These are phyloP conservation scores for Euschistus heros DNA, from an alignment of 1,140 invertebrate species.

Conservation along the genomic window DNA sequence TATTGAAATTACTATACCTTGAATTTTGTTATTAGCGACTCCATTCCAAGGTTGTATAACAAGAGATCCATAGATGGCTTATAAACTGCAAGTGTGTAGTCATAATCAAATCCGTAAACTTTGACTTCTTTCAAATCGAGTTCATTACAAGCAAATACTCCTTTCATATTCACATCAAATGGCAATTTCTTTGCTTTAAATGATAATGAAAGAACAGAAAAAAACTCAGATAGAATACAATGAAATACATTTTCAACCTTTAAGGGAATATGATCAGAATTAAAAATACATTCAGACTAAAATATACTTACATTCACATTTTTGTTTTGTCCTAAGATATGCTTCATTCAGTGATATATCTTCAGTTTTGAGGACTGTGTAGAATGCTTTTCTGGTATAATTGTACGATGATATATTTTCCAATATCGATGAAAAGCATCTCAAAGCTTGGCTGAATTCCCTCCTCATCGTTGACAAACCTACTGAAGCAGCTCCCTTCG, in stretches of 20 bases:
- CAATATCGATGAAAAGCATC: neutral
- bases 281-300: neutral
- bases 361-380: neutral
- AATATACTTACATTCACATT: slow-evolving; percentile 31
- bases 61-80: slow-evolving; percentile 79
- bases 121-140: slow-evolving; percentile 80
- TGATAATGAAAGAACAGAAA: neutral
- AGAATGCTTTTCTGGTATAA: neutral
- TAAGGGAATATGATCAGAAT: neutral
- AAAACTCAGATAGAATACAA: no score
- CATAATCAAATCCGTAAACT: slow-evolving; percentile 98
- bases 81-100: slow-evolving; percentile 95
- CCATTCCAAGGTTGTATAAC: slow-evolving; percentile 83
- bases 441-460: neutral
- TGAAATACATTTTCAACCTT: no score
- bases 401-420: neutral
- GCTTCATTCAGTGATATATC: slow-evolving; percentile 26
- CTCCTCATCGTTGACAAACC: neutral
- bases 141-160: slow-evolving; percentile 96
- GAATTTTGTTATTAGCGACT: slow-evolving; percentile 75
- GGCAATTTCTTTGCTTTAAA: slow-evolving; percentile 71
- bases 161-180: slow-evolving; percentile 68
- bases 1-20: slow-evolving; percentile 50
- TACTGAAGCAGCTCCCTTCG: no score
- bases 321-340: slow-evolving; percentile 30